Percentiles rank a stretch among this genome's conserved stretches.
Evolutionary conservation across 1,140 invertebrate genomes (phyloP).

Genomic region (Caerostris darwini): DNA sequence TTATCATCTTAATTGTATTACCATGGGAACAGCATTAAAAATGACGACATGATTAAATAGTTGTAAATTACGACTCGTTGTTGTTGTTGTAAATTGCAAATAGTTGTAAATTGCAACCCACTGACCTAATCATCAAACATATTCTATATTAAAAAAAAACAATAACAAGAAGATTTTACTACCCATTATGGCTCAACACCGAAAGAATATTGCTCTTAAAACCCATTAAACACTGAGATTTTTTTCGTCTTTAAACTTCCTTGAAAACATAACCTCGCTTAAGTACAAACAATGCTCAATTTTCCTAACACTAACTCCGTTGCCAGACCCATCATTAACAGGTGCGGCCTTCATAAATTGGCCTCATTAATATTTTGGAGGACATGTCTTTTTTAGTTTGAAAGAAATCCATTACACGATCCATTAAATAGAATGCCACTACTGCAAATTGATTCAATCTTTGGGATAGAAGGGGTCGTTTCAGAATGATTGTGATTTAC

Average conservation of each 20-base stretch:
- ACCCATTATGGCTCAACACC: not conserved
- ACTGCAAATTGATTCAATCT: too few relatives aligned
- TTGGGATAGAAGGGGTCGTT: too few relatives aligned
- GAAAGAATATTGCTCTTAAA: not conserved
- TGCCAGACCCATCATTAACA: not conserved
- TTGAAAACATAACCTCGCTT: not conserved
- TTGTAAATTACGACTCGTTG: too few relatives aligned
- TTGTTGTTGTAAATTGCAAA: too few relatives aligned
- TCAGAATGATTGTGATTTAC: too few relatives aligned
- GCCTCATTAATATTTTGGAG: constrained; percentile 4
- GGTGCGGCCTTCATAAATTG: not conserved
- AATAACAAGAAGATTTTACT: not conserved
- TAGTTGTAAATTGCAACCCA: too few relatives aligned
- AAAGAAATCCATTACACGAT: not conserved
- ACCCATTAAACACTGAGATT: not conserved
- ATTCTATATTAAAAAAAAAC: too few relatives aligned
- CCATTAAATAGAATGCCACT: too few relatives aligned
- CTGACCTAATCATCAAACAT: too few relatives aligned
- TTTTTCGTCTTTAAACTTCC: not conserved
- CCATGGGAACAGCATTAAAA: too few relatives aligned
- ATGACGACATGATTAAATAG: too few relatives aligned
- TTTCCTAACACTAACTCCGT: not conserved
- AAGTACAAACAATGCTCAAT: not conserved
- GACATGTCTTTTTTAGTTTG: not conserved
- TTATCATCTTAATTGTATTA: too few relatives aligned